Evolutionary conservation across 2,888 invertebrate genomes (phyloP), one percentile per base, ranked within the genome.

Genomic region (Drosophila longiperda): DNA sequence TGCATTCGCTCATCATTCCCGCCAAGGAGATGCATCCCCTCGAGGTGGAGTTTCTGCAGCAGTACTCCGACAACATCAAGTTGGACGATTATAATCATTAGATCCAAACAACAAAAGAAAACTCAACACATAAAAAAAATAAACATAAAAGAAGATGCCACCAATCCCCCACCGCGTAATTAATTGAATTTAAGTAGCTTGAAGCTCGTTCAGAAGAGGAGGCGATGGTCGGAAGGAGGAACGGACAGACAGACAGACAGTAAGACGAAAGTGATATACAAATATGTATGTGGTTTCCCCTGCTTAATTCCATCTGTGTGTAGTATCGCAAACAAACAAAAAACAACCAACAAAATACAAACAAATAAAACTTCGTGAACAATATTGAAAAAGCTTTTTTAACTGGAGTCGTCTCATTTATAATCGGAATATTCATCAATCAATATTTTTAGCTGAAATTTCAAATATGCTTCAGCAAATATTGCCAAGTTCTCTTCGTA

Each of bases 1-100:
- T 99, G 50, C 99, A 99, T 94, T 99, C 98, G 50, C 94, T 99
- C 50, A 96, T 99, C 62, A 96, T 99, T 89, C 96, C 97, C 72
- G 97, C 97, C 48, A 94, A 96, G 80, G 93, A 94, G 70, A 94
- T 99, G 92, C 99, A 99, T 95, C 98, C 98, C 12, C 93, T 99
- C 40, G 99, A 99, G 94, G 92, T 94, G 63, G 98, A 99, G 92
- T 99, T 97, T 95, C 93, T 99, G 66, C 93, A 94, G 80, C 96
- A 96, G 91, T 97, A 95, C 78, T 83, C 92, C 34, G 85, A 86
- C 71, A 77, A 68, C 58, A 83, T 92, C 57, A 91, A 92, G 78
- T 74, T 92, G 64, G 91, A 92, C 59, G 92, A 92, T 73, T 92
- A 92, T 80, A 92, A 91, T 81, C 92, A 92, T 73, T 92, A 91